Percentiles rank a stretch among this genome's conserved stretches.
Conservation (phyloP, 2,113 vertebrate genomes). For the Chaenocephalus aceratus region DNA sequence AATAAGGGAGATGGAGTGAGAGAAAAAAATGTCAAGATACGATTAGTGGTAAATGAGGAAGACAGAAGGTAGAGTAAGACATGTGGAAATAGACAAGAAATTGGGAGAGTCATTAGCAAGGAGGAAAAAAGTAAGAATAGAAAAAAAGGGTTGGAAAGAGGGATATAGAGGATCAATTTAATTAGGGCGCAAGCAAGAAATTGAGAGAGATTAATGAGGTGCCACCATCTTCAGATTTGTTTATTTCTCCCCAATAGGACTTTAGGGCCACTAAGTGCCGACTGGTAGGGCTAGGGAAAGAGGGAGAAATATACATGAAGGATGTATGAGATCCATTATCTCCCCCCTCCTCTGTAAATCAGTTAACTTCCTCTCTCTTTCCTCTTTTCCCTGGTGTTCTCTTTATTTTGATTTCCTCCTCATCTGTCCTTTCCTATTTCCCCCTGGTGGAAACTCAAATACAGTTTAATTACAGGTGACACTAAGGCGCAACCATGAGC, state of each 20-base stretch:
- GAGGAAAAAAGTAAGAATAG: background rate
- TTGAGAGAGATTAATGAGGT: slow-evolving; percentile 35
- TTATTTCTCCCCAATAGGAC: slow-evolving; percentile 48
- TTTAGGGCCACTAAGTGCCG: slow-evolving; percentile 17
- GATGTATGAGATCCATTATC: slow-evolving; percentile 55
- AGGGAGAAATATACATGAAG: slow-evolving; percentile 40
- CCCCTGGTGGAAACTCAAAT: slow-evolving; percentile 48
- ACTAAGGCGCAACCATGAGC: slow-evolving; percentile 33
- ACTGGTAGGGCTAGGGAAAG: slow-evolving; percentile 29
- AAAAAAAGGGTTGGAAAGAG: background rate
- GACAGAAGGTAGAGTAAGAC: background rate
- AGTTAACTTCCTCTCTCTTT: slow-evolving; percentile 5
- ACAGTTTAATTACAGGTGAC: slow-evolving; percentile 69
- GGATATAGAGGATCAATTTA: slow-evolving; percentile 11
- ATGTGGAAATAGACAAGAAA: background rate
- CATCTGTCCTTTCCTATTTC: slow-evolving; percentile 23
- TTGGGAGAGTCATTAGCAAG: background rate
- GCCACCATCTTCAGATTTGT: slow-evolving; percentile 37
- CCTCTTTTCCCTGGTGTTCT: slow-evolving; percentile 29
- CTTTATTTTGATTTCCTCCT: slow-evolving; percentile 6
- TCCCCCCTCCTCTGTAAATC: slow-evolving; percentile 27
- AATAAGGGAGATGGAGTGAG: slow-evolving; percentile 11
- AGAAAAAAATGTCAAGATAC: slow-evolving; percentile 1
- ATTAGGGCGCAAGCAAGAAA: slow-evolving; percentile 7
- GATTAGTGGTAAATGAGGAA: background rate